A percentile compares a stretch with the other conserved stretches of the same genome.
Conservation (phyloP, 2,797 vertebrate genomes). For the Kryptolebias ocellatus region DNA sequence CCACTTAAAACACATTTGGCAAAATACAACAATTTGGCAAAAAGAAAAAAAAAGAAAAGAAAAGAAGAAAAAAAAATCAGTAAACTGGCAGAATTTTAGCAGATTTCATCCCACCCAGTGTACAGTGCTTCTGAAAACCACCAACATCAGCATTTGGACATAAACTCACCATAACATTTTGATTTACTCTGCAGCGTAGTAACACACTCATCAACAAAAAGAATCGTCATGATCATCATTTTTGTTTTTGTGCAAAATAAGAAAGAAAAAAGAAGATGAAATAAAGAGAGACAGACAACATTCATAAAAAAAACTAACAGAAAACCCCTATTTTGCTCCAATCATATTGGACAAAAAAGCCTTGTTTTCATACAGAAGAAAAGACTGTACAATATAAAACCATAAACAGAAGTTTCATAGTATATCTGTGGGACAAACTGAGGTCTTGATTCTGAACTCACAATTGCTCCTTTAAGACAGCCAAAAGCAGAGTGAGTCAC, state of each 20-base stretch:
- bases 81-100: constrained; percentile 61
- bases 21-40: constrained; percentile 85
- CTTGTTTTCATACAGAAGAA: constrained; percentile 61
- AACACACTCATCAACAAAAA: constrained; percentile 42
- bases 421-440: constrained; percentile 39
- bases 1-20: constrained; percentile 84
- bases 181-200: constrained; percentile 36
- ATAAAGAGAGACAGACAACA: constrained; percentile 43
- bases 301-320: constrained; percentile 4
- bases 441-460: constrained; percentile 55
- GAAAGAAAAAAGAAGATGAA: constrained; percentile 1
- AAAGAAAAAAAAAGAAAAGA: constrained; percentile 47
- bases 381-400: constrained; percentile 71
- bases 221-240: constrained; percentile 28
- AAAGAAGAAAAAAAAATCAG: constrained; percentile 51
- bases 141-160: constrained; percentile 33
- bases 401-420: constrained; percentile 62
- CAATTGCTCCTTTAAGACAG: constrained; percentile 65
- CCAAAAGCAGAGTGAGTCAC: constrained; percentile 67
- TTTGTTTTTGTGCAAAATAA: constrained; percentile 58
- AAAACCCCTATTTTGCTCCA: neutral
- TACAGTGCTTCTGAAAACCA: constrained; percentile 46
- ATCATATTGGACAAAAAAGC: constrained; percentile 49
- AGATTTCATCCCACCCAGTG: constrained; percentile 46
- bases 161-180: constrained; percentile 43